Evolutionary conservation across 2,888 invertebrate species (phyloP), one percentile per base, ranked within the genome.

Genomic region (Fragum sueziense): DNA sequence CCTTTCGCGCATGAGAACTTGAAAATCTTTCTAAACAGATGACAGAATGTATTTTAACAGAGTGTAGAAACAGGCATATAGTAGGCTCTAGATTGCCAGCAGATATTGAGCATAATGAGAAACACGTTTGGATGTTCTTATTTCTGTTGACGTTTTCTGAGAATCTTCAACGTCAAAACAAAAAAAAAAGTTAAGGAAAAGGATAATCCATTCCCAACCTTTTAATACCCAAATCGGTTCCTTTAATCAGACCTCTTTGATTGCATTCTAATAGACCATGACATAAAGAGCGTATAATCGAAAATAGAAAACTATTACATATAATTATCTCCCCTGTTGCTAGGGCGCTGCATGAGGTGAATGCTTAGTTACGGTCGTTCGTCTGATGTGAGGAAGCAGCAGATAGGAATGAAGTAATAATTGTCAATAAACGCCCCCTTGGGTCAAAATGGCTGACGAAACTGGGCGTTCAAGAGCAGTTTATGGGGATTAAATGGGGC

Each of bases 401-500:
- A 41, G 47, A 57, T 71, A 67, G 70, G 65, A 79, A 80, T 79
- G 79, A 74, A 59, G 69, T 79, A 67, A 76, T 84, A 79, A 84
- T 80, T 74, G 78, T 62, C 71, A 68, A 69, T 84, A 80, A 81
- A 84, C 76, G 74, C 34, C 72, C 80, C 72, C 65, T 41, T 62
- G 33, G 76, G 70, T 79, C 59, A 54, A 20, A 51, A 65, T 34
- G 61, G 73, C 52, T 70, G 79, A 81, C 75, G 79, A 74, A 79
- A 84, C 74, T 76, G 84, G 71, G 70, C 61, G 72, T 52, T 61
- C 52, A 62, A 52, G 71, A 76, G 72, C 52, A 70, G 74, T 70
- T 83, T 84, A 84, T 81, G 68, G 76, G 74, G 68, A 57, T 78
- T 80, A 79, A 79, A 84, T 79, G 69, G 79, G 74, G 57, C 29